Percentiles rank a stretch among this genome's conserved stretches.
Conservation (phyloP, 2,113 vertebrate species). For the Actinemys pallida region DNA sequence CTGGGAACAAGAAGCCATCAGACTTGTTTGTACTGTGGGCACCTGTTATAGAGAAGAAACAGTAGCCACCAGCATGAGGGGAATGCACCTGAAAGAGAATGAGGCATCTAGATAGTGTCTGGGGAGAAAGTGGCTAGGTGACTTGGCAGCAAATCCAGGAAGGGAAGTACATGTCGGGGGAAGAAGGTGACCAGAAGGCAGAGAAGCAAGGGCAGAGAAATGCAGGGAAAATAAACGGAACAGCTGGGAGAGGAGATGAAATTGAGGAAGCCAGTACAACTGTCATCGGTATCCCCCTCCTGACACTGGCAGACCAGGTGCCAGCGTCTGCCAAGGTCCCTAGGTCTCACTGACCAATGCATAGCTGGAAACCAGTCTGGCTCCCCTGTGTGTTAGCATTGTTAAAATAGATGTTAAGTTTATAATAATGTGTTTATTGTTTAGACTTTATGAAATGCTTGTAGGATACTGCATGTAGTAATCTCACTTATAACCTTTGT, state of each 20-base stretch:
- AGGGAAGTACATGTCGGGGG: accelerated
- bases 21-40: background rate
- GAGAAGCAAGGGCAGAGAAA: background rate
- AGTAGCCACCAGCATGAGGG: background rate
- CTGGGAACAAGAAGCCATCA: background rate
- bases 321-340: too few species aligned
- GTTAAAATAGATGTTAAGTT: too few species aligned
- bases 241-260: background rate
- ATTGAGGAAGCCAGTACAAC: background rate
- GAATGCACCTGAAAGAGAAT: background rate
- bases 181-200: background rate
- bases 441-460: too few species aligned
- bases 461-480: too few species aligned
- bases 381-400: too few species aligned
- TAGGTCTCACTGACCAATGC: too few species aligned
- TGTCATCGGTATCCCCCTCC: background rate
- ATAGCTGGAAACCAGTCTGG: too few species aligned
- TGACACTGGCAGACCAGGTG: background rate
- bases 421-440: too few species aligned
- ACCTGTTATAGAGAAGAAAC: background rate
- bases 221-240: background rate
- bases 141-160: background rate
- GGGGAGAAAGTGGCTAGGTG: background rate
- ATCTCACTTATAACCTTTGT: too few species aligned
- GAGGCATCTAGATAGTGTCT: background rate